Evolutionary conservation across 1,140 invertebrate genomes (phyloP).

Genomic region (Tetramorium simillimum): DNA sequence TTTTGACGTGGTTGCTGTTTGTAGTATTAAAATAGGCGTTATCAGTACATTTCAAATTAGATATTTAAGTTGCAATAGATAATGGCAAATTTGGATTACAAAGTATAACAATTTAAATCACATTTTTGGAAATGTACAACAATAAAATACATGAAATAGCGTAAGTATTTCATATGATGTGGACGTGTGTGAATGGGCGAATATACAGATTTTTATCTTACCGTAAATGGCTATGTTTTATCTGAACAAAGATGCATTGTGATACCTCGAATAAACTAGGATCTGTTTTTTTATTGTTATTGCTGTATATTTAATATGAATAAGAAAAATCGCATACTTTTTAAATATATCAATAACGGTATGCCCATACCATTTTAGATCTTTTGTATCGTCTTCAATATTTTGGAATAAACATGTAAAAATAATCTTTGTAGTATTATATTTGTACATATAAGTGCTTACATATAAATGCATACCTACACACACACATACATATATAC

Average conservation of each 20-base stretch:
- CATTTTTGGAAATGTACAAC: slow-evolving; percentile 53
- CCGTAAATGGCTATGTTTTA: slow-evolving; percentile 80
- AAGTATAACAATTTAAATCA: slow-evolving; percentile 52
- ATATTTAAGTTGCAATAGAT: slow-evolving; percentile 46
- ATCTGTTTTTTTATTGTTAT: slow-evolving; percentile 72
- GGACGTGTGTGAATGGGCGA: background rate
- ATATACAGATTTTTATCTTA: slow-evolving; percentile 78
- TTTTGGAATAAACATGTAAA: slow-evolving; percentile 57
- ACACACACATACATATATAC: too few species aligned
- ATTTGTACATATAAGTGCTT: background rate
- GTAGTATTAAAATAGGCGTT: slow-evolving; percentile 29
- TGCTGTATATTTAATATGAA: slow-evolving; percentile 66
- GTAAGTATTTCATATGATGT: slow-evolving; percentile 11
- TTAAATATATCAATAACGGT: slow-evolving; percentile 49
- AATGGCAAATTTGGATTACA: slow-evolving; percentile 27
- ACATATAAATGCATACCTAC: background rate
- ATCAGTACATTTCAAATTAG: slow-evolving; percentile 33
- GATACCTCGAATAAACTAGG: slow-evolving; percentile 80
- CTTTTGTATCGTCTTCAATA: slow-evolving; percentile 60
- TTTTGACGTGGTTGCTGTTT: slow-evolving; percentile 47
- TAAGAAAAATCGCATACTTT: slow-evolving; percentile 73
- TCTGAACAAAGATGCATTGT: slow-evolving; percentile 82
- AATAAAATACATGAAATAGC: slow-evolving; percentile 57
- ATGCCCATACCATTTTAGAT: slow-evolving; percentile 37
- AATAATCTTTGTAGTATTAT: slow-evolving; percentile 18